Evolutionary conservation across 2,888 invertebrate species (phyloP).

Genomic region (Cactoblastis cactorum): DNA sequence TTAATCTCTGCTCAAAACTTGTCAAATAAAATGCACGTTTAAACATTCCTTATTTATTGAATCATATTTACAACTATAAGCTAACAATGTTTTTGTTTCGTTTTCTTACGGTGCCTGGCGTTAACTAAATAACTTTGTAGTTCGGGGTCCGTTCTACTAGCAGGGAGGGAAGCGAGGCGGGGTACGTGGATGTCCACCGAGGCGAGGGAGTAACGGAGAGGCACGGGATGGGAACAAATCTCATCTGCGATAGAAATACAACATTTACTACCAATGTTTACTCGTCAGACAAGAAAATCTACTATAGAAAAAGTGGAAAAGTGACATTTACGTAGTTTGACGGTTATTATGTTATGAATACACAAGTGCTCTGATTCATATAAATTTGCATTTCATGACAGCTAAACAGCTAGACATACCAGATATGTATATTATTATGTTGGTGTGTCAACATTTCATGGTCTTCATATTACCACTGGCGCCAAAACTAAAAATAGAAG

Average conservation of each 20-base stretch:
- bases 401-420: constrained; percentile 53
- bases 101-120: constrained; percentile 34
- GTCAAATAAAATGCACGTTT: constrained; percentile 26
- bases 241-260: constrained; percentile 44
- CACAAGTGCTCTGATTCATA: constrained; percentile 33
- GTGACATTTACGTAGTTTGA: background rate
- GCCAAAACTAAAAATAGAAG: constrained; percentile 72
- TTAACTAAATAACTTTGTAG: constrained; percentile 48
- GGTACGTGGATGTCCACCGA: constrained; percentile 54
- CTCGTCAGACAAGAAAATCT: background rate
- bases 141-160: constrained; percentile 24
- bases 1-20: constrained; percentile 62
- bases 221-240: constrained; percentile 35
- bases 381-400: constrained; percentile 36
- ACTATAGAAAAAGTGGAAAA: background rate
- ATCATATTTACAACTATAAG: constrained; percentile 37
- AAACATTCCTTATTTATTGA: constrained; percentile 38
- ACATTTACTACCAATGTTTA: background rate
- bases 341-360: too few species aligned
- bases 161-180: constrained; percentile 26
- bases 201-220: constrained; percentile 58
- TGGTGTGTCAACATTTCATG: constrained; percentile 36
- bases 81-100: constrained; percentile 31
- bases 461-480: constrained; percentile 68
- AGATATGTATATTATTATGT: constrained; percentile 36